Percentiles rank a stretch among this genome's conserved stretches.
Evolutionary conservation across 1,140 invertebrate genomes (phyloP).

Genomic region (Drosophila willistoni): DNA sequence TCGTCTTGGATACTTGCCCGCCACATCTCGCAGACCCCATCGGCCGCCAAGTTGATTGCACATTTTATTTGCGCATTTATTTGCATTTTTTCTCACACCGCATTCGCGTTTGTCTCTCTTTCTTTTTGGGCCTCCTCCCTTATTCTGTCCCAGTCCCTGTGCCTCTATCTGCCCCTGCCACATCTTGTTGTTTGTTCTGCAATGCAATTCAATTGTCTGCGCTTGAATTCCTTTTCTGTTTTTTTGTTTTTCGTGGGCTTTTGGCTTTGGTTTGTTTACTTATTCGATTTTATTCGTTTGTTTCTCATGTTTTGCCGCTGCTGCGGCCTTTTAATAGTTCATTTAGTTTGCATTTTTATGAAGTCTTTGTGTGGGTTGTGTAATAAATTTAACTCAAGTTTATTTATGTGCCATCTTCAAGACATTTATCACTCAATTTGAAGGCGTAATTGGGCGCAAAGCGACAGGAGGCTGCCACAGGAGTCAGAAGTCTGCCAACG

Average conservation of each 20-base stretch:
- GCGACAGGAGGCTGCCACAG: conserved; percentile 64
- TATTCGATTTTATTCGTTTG: conserved; percentile 64
- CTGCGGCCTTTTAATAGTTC: conserved; percentile 73
- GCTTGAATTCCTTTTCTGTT: conserved; percentile 51
- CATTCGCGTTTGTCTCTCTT: conserved; percentile 24
- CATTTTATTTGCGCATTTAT: conserved; percentile 82
- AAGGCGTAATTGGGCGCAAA: conserved; percentile 80
- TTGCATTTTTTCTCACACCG: conserved; percentile 80
- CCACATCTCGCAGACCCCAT: conserved; percentile 53
- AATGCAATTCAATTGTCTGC: conserved; percentile 78
- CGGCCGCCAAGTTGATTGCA: conserved; percentile 77
- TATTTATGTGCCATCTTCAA: conserved; percentile 77
- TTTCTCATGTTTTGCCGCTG: conserved; percentile 71
- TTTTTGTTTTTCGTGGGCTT: conserved; percentile 1
- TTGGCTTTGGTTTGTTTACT: conserved; percentile 49
- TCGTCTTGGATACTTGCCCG: conserved; percentile 32
- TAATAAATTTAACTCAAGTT: conserved; percentile 81
- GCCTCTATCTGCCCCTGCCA: conserved; percentile 1
- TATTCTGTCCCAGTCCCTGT: conserved; percentile 2
- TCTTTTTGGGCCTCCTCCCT: not conserved
- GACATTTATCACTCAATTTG: conserved; percentile 82
- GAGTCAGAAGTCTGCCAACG: conserved; percentile 46
- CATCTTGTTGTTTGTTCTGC: conserved; percentile 50
- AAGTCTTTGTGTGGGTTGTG: conserved; percentile 80
- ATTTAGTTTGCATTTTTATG: conserved; percentile 82